Percentiles rank a stretch among this genome's conserved stretches.
These are phyloP conservation scores for Phaethornis superciliosus DNA, from an alignment of 2,113 vertebrate genomes.

Conservation along the genomic window DNA sequence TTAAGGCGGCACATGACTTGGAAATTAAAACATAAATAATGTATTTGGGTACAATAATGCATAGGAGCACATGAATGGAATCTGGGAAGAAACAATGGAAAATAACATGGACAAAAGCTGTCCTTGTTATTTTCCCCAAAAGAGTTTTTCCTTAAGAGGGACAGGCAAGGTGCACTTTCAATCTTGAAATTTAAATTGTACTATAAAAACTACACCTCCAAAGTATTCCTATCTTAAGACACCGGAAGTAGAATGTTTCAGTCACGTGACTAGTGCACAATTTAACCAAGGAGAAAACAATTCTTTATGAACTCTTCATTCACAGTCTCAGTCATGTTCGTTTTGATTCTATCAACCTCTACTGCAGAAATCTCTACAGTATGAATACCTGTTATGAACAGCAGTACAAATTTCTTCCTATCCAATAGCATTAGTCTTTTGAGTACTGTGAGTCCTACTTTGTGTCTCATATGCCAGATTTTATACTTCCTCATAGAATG, in stretches of 20 bases:
- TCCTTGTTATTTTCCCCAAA: not conserved
- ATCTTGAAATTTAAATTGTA: not conserved
- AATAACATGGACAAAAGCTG: not conserved
- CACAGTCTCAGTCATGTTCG: not conserved
- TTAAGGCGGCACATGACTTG: not conserved
- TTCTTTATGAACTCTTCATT: not conserved
- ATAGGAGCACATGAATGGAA: not conserved
- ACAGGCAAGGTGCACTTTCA: not conserved
- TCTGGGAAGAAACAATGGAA: not conserved
- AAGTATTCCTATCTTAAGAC: not conserved
- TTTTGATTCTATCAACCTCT: not conserved
- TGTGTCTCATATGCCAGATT: not conserved
- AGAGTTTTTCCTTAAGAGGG: not conserved
- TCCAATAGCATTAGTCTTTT: not conserved
- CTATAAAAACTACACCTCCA: not conserved
- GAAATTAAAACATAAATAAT: not conserved
- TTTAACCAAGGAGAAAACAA: not conserved
- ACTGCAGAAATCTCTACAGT: not conserved
- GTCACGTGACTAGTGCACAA: not conserved
- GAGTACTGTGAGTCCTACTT: not conserved
- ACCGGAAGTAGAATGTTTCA: not conserved
- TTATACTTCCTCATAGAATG: not conserved
- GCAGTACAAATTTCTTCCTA: not conserved
- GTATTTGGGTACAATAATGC: not conserved
- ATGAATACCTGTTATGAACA: accelerated